phyloP scores from a whole-genome alignment of 2,113 vertebrate genomes.

The Pan troglodytes region DNA sequence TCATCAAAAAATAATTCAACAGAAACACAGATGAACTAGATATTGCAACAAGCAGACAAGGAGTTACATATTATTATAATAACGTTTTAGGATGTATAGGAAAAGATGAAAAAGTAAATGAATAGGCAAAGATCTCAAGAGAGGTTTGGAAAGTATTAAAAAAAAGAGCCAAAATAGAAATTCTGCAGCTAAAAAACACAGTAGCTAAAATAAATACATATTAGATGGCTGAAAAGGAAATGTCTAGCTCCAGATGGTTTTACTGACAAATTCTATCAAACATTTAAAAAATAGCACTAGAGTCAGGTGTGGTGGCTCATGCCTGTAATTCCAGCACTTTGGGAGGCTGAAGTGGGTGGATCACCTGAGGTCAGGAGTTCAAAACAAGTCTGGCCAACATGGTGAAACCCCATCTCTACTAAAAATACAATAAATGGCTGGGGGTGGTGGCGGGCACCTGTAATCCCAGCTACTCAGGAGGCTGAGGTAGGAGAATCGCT shows the following conservation, averaged over 20 bases:
- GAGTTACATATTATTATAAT: neutral
- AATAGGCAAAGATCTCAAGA: neutral
- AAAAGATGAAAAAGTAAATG: slow-evolving; percentile 43
- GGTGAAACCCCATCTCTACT: too few relatives aligned
- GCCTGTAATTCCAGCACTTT: too few relatives aligned
- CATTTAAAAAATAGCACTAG: neutral
- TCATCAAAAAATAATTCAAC: neutral
- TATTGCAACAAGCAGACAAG: neutral
- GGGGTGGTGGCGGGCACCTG: too few relatives aligned
- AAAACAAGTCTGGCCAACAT: too few relatives aligned
- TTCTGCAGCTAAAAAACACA: neutral
- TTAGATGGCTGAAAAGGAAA: neutral
- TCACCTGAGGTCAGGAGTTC: too few relatives aligned
- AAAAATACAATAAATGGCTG: too few relatives aligned
- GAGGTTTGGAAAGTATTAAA: neutral
- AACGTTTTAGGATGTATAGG: neutral
- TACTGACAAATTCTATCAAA: neutral
- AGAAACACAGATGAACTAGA: neutral
- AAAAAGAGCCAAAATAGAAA: slow-evolving; percentile 8
- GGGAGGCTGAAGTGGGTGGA: too few relatives aligned
- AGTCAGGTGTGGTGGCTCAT: too few relatives aligned
- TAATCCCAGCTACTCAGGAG: too few relatives aligned
- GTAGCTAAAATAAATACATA: neutral
- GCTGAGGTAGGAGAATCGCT: too few relatives aligned
- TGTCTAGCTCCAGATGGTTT: neutral